A percentile compares a stretch with the other conserved stretches of the same genome.
phyloP scores from a whole-genome alignment of 1,140 invertebrate genomes.

The Anastatus disparis region DNA sequence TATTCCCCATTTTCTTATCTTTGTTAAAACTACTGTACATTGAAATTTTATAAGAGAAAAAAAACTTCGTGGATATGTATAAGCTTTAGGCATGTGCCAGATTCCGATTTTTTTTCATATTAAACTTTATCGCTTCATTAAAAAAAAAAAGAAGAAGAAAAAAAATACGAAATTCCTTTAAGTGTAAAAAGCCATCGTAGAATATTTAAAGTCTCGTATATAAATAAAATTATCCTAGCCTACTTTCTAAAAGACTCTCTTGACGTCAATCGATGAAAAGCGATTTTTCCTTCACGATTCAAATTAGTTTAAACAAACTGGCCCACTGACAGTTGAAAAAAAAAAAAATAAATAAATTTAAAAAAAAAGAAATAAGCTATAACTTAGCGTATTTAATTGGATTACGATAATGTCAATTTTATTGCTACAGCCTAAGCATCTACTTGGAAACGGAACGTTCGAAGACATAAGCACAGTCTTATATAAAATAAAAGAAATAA shows the following conservation, averaged over 20 bases:
- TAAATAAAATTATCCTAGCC: slow-evolving; percentile 17
- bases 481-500: too few species aligned
- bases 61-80: too few species aligned
- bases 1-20: too few species aligned
- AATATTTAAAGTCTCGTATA: too few species aligned
- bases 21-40: too few species aligned
- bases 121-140: slow-evolving; percentile 9
- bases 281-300: slow-evolving; percentile 2
- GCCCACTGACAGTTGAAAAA: not conserved
- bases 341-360: too few species aligned
- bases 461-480: too few species aligned
- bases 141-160: not conserved
- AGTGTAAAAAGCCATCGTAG: not conserved
- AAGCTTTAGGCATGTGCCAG: too few species aligned
- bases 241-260: slow-evolving; percentile 14
- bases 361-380: not conserved
- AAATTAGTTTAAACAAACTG: slow-evolving; percentile 12
- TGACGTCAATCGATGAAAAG: slow-evolving; percentile 20
- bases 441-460: not conserved
- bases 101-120: too few species aligned
- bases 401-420: slow-evolving; percentile 33
- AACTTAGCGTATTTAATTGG: slow-evolving; percentile 9
- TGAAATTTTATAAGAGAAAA: too few species aligned
- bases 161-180: slow-evolving; percentile 6
- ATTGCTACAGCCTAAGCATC: not conserved